Percentiles rank a stretch among this genome's conserved stretches.
These are phyloP conservation scores for Danionella dracula DNA, from an alignment of 2,797 vertebrate genomes.

Conservation along the genomic window DNA sequence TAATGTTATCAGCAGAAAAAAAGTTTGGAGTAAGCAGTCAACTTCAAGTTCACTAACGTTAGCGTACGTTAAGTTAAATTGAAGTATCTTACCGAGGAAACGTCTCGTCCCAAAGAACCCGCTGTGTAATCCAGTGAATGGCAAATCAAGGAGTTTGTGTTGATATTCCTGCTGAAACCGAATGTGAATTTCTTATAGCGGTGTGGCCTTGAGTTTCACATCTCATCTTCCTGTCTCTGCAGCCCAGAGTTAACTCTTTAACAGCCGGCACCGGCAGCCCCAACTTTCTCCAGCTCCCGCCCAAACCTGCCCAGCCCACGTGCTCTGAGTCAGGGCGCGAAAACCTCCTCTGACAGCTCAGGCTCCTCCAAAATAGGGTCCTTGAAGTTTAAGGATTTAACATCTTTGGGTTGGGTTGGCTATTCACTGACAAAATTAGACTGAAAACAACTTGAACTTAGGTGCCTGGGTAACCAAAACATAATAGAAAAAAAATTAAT, in stretches of 20 bases:
- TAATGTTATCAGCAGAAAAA: background rate
- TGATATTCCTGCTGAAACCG: background rate
- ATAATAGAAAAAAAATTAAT: too few relatives aligned
- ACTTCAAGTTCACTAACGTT: background rate
- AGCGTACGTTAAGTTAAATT: too few relatives aligned
- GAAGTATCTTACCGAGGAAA: slow-evolving; percentile 13
- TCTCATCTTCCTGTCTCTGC: slow-evolving; percentile 32
- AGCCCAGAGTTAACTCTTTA: slow-evolving; percentile 28
- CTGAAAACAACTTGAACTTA: too few relatives aligned
- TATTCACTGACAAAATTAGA: too few relatives aligned
- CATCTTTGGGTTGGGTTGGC: too few relatives aligned
- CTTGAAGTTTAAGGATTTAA: too few relatives aligned
- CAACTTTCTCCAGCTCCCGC: too few relatives aligned
- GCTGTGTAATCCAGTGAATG: background rate
- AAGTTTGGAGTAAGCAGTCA: background rate
- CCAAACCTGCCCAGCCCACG: slow-evolving; percentile 5
- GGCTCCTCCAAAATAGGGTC: too few relatives aligned
- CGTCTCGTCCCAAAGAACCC: background rate
- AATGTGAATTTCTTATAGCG: background rate
- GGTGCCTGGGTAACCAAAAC: too few relatives aligned
- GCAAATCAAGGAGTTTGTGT: background rate
- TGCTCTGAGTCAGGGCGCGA: background rate
- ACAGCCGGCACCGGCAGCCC: background rate
- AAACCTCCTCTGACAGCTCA: background rate
- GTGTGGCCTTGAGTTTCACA: background rate